Evolutionary conservation across 2,797 vertebrate species (phyloP).

Genomic region (Hybognathus amarus): DNA sequence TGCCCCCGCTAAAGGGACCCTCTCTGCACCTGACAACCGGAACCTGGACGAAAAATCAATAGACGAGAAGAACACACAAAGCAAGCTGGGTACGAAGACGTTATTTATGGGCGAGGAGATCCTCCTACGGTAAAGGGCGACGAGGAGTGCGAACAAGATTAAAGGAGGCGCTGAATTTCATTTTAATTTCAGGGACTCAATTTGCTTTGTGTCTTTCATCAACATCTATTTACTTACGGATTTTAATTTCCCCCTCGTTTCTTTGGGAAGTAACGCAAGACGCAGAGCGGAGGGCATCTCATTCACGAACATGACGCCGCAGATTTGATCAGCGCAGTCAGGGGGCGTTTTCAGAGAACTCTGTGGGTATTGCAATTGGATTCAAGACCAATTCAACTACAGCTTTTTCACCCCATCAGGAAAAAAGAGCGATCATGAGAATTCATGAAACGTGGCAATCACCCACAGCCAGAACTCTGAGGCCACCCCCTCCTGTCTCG

Average conservation of each 20-base stretch:
- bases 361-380: conserved; percentile 56
- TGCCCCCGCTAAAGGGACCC: conserved; percentile 54
- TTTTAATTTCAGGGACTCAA: conserved; percentile 63
- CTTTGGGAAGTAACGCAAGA: conserved; percentile 55
- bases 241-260: conserved; percentile 58
- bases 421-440: conserved; percentile 60
- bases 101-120: conserved; percentile 45
- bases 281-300: conserved; percentile 44
- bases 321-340: conserved; percentile 59
- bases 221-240: conserved; percentile 55
- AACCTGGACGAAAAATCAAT: conserved; percentile 40
- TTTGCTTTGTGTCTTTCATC: conserved; percentile 60
- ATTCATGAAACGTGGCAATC: conserved; percentile 43
- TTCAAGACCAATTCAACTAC: conserved; percentile 55
- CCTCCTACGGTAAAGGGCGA: conserved; percentile 38
- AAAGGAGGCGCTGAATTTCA: conserved; percentile 55
- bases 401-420: conserved; percentile 42
- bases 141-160: conserved; percentile 52
- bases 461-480: conserved; percentile 36
- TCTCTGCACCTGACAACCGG: conserved; percentile 57
- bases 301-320: conserved; percentile 53
- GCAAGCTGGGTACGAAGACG: conserved; percentile 9
- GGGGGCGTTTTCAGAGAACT: conserved; percentile 51
- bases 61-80: conserved; percentile 31
- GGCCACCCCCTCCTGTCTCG: conserved; percentile 66